phyloP scores from a whole-genome alignment of 2,888 invertebrate genomes.

The Rutpela maculata region DNA sequence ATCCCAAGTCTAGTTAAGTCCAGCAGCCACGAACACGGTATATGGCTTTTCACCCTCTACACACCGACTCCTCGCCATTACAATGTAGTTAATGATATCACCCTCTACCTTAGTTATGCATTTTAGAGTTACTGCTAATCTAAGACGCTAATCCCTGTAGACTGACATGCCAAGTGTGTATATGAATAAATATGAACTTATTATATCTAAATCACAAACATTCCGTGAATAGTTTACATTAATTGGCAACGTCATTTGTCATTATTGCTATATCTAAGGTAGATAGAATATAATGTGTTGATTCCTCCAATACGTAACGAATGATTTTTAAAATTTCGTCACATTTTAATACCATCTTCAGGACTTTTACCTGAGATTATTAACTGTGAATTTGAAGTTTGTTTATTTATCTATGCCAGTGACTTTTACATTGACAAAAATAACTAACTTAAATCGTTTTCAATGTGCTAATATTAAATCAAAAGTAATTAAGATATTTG shows the following conservation, averaged over 20 bases:
- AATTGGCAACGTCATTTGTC: neutral
- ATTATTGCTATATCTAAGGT: too few relatives aligned
- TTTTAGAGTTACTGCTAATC: conserved; percentile 65
- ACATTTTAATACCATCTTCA: too few relatives aligned
- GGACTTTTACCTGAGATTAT: too few relatives aligned
- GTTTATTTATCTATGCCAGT: too few relatives aligned
- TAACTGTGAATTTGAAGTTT: too few relatives aligned
- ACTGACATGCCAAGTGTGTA: conserved; percentile 46
- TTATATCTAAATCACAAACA: conserved; percentile 41
- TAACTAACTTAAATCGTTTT: too few relatives aligned
- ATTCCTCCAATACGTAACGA: too few relatives aligned
- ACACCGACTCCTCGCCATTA: conserved; percentile 51
- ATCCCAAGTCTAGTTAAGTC: conserved; percentile 67
- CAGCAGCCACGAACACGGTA: conserved; percentile 53
- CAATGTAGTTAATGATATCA: conserved; percentile 64
- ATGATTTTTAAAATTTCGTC: too few relatives aligned
- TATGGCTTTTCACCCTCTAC: conserved; percentile 49
- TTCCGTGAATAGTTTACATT: neutral
- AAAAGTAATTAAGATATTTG: too few relatives aligned
- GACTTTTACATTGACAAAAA: too few relatives aligned
- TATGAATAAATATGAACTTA: conserved; percentile 62
- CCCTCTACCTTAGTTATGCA: conserved; percentile 64
- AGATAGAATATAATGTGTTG: too few relatives aligned
- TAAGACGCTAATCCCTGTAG: conserved; percentile 62
- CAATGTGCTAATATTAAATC: too few relatives aligned